These are phyloP conservation scores for Vireo griseus DNA, from an alignment of 2,797 vertebrate genomes.

Conservation along the genomic window DNA sequence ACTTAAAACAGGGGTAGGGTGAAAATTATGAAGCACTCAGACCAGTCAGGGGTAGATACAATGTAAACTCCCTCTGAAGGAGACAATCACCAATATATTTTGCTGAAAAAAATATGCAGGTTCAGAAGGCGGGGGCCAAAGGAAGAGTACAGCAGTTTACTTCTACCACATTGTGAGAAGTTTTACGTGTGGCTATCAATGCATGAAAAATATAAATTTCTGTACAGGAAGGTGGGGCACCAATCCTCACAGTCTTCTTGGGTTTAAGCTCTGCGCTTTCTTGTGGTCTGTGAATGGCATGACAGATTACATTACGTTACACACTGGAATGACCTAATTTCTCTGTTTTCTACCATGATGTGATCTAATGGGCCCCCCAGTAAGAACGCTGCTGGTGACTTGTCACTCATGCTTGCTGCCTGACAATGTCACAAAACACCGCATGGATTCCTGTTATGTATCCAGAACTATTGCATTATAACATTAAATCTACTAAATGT, in stretches of 20 bases:
- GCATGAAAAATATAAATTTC: background rate
- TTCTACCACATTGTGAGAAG: background rate
- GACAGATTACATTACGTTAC: background rate
- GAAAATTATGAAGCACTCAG: background rate
- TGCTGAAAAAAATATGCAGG: background rate
- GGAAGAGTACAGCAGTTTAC: background rate
- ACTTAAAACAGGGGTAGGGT: background rate
- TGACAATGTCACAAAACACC: slow-evolving; percentile 14
- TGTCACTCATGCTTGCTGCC: background rate
- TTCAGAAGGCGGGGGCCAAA: background rate
- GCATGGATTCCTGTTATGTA: background rate
- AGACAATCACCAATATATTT: background rate
- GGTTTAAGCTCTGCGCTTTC: background rate
- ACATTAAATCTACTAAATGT: background rate
- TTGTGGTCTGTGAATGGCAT: background rate
- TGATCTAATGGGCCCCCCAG: slow-evolving; percentile 18
- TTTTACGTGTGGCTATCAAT: background rate
- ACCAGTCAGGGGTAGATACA: background rate
- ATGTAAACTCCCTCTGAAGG: background rate
- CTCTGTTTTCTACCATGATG: background rate
- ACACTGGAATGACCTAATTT: background rate
- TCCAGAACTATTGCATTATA: background rate
- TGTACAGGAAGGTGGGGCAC: background rate
- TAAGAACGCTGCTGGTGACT: background rate
- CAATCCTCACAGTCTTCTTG: background rate